These are phyloP conservation scores for Tragopan temminckii DNA, from an alignment of 2,797 vertebrate genomes.

Conservation along the genomic window DNA sequence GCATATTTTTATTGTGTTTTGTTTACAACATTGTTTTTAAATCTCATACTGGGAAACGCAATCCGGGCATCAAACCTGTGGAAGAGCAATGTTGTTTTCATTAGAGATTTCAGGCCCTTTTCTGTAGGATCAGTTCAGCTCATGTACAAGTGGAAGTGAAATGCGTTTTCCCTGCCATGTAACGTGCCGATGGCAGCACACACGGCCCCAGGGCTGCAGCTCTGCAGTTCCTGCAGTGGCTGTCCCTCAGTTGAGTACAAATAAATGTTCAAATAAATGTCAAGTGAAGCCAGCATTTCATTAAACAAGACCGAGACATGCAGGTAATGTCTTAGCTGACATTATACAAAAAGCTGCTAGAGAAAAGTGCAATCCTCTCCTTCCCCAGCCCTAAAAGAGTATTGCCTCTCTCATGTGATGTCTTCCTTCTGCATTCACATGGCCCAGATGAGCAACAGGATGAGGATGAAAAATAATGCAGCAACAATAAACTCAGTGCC, in stretches of 20 bases:
- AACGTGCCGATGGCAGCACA: rapidly evolving
- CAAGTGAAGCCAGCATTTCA: neutral
- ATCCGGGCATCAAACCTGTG: neutral
- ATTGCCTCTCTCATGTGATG: rapidly evolving
- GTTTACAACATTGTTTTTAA: neutral
- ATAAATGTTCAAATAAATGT: neutral
- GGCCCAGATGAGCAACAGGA: neutral
- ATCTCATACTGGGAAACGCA: neutral
- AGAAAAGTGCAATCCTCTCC: neutral
- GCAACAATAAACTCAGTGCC: neutral
- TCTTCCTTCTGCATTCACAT: rapidly evolving
- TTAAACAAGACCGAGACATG: neutral
- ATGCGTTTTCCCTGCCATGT: neutral
- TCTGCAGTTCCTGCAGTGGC: neutral
- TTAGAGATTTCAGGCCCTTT: neutral
- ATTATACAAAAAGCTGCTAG: neutral
- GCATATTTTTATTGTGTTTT: neutral
- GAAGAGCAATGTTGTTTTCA: neutral
- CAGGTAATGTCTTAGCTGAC: neutral
- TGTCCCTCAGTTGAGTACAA: neutral
- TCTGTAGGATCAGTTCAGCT: neutral
- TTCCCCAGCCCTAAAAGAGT: rapidly evolving
- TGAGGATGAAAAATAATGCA: neutral
- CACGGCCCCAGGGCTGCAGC: rapidly evolving
- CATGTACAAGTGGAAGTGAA: neutral